Evolutionary conservation across 2,797 vertebrate species (phyloP).

Genomic region (Scyliorhinus canicula): DNA sequence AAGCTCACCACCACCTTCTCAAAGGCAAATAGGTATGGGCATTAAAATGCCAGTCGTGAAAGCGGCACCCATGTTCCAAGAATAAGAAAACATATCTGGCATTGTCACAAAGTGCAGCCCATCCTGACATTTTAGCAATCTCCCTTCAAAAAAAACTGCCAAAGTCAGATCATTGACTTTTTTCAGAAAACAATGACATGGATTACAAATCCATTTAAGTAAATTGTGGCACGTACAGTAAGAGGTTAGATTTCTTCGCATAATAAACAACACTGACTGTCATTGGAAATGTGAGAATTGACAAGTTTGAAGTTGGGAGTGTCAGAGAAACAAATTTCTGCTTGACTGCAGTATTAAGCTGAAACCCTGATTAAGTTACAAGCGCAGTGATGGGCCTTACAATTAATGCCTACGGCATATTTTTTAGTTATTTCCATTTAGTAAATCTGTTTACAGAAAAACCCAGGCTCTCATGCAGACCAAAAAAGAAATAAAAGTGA

Average conservation of each 20-base stretch:
- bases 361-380: conserved; percentile 18
- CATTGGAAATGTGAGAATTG: conserved; percentile 35
- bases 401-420: neutral
- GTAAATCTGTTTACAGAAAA: conserved; percentile 31
- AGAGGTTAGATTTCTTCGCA: conserved; percentile 32
- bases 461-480: neutral
- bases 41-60: neutral
- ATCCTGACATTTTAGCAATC: neutral
- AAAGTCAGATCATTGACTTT: conserved; percentile 2
- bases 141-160: neutral
- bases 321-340: conserved; percentile 15
- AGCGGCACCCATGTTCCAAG: neutral
- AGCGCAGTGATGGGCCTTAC: neutral
- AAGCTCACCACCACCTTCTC: neutral
- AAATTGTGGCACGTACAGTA: neutral
- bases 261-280: neutral
- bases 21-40: neutral
- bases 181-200: conserved; percentile 5
- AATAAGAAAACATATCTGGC: neutral
- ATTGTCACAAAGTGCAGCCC: neutral
- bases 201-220: conserved; percentile 24
- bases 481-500: neutral
- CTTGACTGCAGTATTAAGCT: conserved; percentile 4
- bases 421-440: neutral
- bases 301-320: conserved; percentile 24